A percentile compares a stretch with the other conserved stretches of the same genome.
phyloP scores from a whole-genome alignment of 2,888 invertebrate species.

The Ganaspis brasiliensis region DNA sequence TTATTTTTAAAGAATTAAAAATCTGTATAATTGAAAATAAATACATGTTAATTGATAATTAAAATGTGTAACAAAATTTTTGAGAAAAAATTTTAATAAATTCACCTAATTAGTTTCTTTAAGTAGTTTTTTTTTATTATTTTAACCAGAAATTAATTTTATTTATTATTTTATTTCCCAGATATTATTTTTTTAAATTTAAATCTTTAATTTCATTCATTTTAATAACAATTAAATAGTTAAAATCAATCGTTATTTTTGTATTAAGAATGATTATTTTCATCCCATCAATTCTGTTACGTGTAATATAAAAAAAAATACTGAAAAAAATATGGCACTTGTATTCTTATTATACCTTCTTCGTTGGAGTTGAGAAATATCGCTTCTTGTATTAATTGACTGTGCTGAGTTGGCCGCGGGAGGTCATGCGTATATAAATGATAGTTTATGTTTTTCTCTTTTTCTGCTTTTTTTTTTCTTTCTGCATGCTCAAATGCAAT shows the following conservation, averaged over 20 bases:
- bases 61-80: too few relatives aligned
- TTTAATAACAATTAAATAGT: not conserved
- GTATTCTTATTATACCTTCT: slow-evolving; percentile 45
- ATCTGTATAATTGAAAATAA: too few relatives aligned
- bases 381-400: slow-evolving; percentile 42
- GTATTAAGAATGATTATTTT: not conserved
- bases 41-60: too few relatives aligned
- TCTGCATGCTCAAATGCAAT: slow-evolving; percentile 25
- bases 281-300: not conserved
- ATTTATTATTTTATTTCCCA: too few relatives aligned
- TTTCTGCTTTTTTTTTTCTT: slow-evolving; percentile 16
- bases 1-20: too few relatives aligned
- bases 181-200: too few relatives aligned
- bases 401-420: slow-evolving; percentile 20
- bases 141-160: too few relatives aligned
- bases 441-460: slow-evolving; percentile 34
- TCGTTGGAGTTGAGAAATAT: slow-evolving; percentile 48
- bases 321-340: not conserved
- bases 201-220: not conserved
- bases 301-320: slow-evolving; percentile 12
- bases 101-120: too few relatives aligned
- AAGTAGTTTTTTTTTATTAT: too few relatives aligned
- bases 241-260: not conserved
- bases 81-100: too few relatives aligned
- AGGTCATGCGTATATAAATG: slow-evolving; percentile 40